Conservation (phyloP, 2,113 vertebrate species). For the Dipodomys stephensi region DNA sequence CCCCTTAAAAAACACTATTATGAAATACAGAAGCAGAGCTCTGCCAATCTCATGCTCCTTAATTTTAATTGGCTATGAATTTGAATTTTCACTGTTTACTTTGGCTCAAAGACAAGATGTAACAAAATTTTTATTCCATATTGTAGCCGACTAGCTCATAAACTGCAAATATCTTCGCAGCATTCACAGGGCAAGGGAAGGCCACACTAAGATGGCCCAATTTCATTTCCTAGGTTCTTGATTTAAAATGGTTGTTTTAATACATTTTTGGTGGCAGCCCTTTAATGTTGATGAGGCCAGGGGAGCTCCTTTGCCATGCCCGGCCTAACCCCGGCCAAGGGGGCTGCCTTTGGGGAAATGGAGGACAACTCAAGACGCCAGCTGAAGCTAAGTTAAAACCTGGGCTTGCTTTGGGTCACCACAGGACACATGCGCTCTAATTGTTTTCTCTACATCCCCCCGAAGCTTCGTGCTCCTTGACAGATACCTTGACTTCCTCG, state of each 20-base stretch:
- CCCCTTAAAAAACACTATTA: not conserved
- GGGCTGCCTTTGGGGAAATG: not conserved
- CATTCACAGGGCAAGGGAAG: not conserved
- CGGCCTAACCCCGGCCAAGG: fast-evolving
- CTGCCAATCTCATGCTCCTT: not conserved
- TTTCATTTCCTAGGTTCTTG: not conserved
- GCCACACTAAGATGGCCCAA: not conserved
- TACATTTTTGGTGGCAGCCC: not conserved
- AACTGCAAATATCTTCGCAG: not conserved
- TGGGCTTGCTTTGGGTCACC: not conserved
- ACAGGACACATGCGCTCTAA: not conserved
- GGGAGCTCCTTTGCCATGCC: not conserved
- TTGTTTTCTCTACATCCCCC: not conserved
- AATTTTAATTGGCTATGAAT: not conserved
- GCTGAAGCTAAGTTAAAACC: not conserved
- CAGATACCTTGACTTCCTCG: not conserved
- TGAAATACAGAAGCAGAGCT: not conserved
- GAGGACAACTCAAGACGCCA: not conserved
- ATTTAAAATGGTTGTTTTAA: not conserved
- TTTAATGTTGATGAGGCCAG: not conserved
- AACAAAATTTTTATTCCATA: not conserved
- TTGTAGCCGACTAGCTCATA: not conserved
- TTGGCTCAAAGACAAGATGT: not conserved
- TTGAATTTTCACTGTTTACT: not conserved
- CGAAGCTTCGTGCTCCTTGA: not conserved